A percentile compares a stretch with the other conserved stretches of the same genome.
Conservation (phyloP, 2,113 vertebrate species). For the Sturnus vulgaris region DNA sequence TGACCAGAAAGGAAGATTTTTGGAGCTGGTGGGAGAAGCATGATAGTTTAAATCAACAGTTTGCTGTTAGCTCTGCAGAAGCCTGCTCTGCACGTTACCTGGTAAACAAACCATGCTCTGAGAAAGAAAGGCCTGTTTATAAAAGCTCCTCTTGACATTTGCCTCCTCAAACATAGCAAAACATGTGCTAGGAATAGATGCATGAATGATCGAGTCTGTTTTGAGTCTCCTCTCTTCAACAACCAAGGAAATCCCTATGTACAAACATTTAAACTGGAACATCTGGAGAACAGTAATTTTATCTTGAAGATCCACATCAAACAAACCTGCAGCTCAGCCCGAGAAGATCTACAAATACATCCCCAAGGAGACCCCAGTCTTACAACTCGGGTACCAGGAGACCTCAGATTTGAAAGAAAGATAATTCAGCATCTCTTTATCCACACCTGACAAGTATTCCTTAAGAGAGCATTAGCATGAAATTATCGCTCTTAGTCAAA, state of each 20-base stretch:
- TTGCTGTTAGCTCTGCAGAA: conserved; percentile 7
- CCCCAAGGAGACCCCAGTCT: conserved; percentile 53
- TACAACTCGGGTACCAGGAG: conserved; percentile 3
- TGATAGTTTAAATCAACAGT: not conserved
- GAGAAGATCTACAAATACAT: conserved; percentile 67
- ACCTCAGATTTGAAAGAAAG: conserved; percentile 38
- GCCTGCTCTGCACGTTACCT: not conserved
- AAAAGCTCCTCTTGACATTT: conserved; percentile 54
- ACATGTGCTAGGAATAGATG: conserved; percentile 66
- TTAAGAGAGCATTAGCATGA: conserved; percentile 23
- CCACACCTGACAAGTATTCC: conserved; percentile 30
- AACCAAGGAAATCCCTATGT: conserved; percentile 73
- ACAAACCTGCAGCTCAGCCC: conserved; percentile 53
- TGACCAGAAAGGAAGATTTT: not conserved
- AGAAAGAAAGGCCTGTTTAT: conserved; percentile 50
- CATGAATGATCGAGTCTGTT: conserved; percentile 69
- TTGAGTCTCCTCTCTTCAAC: conserved; percentile 70
- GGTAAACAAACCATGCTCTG: conserved; percentile 31
- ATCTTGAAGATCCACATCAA: conserved; percentile 76
- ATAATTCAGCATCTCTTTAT: conserved; percentile 57
- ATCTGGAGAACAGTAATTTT: conserved; percentile 72
- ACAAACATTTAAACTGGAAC: conserved; percentile 74
- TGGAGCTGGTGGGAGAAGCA: not conserved
- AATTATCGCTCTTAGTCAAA: conserved; percentile 49
- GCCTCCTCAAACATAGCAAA: conserved; percentile 57